Base-by-base conservation (phyloP, 1,140 invertebrate species). In the Ephestia elutella region DNA sequence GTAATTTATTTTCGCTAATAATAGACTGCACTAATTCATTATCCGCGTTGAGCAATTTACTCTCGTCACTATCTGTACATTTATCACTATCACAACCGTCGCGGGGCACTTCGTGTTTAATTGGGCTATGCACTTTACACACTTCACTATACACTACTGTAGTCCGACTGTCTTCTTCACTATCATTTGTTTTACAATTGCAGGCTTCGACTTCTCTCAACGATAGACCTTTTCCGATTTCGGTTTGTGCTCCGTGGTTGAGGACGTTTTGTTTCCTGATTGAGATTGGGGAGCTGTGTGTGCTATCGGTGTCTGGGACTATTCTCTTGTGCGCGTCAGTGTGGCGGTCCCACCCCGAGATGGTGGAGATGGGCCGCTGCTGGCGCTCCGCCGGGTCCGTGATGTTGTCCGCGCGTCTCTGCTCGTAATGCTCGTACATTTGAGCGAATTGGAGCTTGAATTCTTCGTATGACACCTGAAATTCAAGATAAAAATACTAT, bases 371-470 rank as follows among this genome's bases (percentile, higher is more conserved):
- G 21, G 97, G 97, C 48, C 96, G 92, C 72, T 97, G 95, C 79
- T 97, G 95, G 38, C 96, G 90, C 56, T 98, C 90, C n/a, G 95
- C 93, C 0, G 97, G 97, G 89, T 98, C 97, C 0, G 96, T 97
- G 56, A 98, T 96, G 75, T 98, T 96, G 79, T 98, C 97, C 2
- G 96, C 95, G 44, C 97, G 91, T 64, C 97, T 94, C 59, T 96
- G 92, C 74, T 98, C 97, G 83, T 98, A 99, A 77, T 98, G 97
- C 77, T 98, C 96, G 86, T 99, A 99, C 96, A 99, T 98, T 89
- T 97, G 96, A 57, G 96, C 95, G 85, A 97, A 97, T 78, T 97
- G 96, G 15, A 97, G 91, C 80, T 97, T 97, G 82, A 99, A 99
- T 88, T 99, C 97, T 91, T 99, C 97, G 82, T 98, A 98, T 0